Percentiles rank a stretch among this genome's conserved stretches.
phyloP scores from a whole-genome alignment of 1,140 invertebrate genomes.

The Heliothis virescens region DNA sequence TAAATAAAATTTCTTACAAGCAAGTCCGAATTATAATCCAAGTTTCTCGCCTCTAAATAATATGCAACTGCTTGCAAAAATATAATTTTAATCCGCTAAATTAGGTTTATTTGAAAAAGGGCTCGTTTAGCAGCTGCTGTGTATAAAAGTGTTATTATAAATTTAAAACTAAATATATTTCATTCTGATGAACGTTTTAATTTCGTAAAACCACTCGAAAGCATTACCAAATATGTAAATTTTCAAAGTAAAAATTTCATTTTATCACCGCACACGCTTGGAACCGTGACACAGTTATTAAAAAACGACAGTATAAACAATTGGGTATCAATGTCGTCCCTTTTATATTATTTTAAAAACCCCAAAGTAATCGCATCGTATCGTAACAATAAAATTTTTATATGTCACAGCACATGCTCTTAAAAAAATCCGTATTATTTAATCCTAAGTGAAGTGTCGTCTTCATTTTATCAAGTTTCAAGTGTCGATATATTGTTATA shows the following conservation, averaged over 20 bases:
- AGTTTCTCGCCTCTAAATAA: background rate
- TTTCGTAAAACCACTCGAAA: constrained; percentile 16
- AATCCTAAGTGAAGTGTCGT: constrained; percentile 82
- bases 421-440: constrained; percentile 81
- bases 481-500: constrained; percentile 85
- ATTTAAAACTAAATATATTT: constrained; percentile 33
- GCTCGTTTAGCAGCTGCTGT: constrained; percentile 38
- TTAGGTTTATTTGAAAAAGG: constrained; percentile 24
- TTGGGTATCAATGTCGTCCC: constrained; percentile 64
- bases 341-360: constrained; percentile 57
- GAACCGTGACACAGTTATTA: constrained; percentile 77
- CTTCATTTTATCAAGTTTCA: constrained; percentile 84
- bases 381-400: constrained; percentile 80
- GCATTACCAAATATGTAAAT: constrained; percentile 27
- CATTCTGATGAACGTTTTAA: constrained; percentile 48
- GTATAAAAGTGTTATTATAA: constrained; percentile 40
- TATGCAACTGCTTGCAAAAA: background rate
- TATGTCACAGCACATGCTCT: constrained; percentile 57
- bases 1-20: background rate
- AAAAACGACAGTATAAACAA: constrained; percentile 73
- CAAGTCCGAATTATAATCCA: background rate
- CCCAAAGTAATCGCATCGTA: constrained; percentile 50
- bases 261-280: constrained; percentile 55
- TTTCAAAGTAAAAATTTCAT: constrained; percentile 46
- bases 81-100: constrained; percentile 13